Base-by-base conservation (phyloP, 2,888 invertebrate species). In the Dorcus parallelipipedus region DNA sequence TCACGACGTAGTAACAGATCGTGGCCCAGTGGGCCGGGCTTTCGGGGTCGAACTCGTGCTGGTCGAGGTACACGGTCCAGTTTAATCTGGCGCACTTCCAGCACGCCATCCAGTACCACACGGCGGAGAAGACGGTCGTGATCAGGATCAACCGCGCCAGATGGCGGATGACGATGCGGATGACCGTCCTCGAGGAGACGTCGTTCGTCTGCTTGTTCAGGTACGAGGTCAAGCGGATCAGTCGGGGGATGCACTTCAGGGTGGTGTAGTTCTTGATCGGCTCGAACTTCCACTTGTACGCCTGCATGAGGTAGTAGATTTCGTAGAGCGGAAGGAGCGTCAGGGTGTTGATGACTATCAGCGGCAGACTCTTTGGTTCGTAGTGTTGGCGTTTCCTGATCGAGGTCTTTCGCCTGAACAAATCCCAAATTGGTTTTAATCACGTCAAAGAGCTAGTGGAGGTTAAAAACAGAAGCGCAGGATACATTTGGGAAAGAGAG, bases 301-400 rank as follows among this genome's bases (percentile, higher is more conserved):
- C 52, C 48, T 58, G 49, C 39, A 66, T 38, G 9, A 60, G 39
- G 9, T 53, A 43, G 38, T 60, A 62, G 1, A 59, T n/a, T 49
- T 63, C 61, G 48, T 63, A 62, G n/a, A 62, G 40, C 5, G 66
- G 66, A 3, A 65, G 33, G 8, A 65, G 38, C 0, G 64, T 51
- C n/a, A 65, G 9, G 3, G 62, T 45, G 26, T 58, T 64, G 3
- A 65, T 7, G 0, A 47, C 7, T 39, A 66, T 48, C 10, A 50
- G 49, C 1, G 51, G 2, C 1, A 51, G 14, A 14, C 33, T 17
- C 6, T 60, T 61, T 2, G 64, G 62, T 38, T 59, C 40, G 52
- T 59, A 49, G 20, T 60, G 54, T 10, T 59, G 52, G 38, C 33
- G 50, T 47, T 45, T 54, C 49, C 62, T 51, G 10, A 59, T 42